These are phyloP conservation scores for Lipophrys pholis DNA, from an alignment of 2,113 vertebrate genomes.

Conservation along the genomic window DNA sequence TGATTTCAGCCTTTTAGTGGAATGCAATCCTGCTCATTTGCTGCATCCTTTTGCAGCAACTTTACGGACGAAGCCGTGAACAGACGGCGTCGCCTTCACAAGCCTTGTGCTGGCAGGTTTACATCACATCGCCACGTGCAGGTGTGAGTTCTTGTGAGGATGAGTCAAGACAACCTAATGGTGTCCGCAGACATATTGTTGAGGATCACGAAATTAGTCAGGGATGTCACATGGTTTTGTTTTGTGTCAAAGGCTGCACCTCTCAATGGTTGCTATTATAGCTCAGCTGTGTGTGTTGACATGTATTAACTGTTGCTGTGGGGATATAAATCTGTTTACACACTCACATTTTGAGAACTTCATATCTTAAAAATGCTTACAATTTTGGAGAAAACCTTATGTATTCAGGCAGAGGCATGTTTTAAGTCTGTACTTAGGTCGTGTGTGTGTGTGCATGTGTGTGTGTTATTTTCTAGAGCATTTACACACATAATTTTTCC, in stretches of 20 bases:
- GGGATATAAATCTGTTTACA: no score
- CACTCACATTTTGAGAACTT: no score
- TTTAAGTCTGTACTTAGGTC: no score
- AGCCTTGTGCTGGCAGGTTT: constrained; percentile 13
- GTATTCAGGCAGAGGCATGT: no score
- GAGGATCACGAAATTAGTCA: constrained; percentile 3
- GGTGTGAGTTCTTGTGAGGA: constrained; percentile 18
- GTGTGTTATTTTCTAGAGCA: no score
- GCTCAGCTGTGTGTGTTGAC: constrained; percentile 10
- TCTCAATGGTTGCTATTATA: no score
- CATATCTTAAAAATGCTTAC: background rate
- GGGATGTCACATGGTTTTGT: background rate
- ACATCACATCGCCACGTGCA: constrained; percentile 3
- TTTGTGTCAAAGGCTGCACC: background rate
- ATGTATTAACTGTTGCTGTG: no score
- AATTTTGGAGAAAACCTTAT: no score
- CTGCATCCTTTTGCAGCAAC: constrained; percentile 7
- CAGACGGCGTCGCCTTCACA: background rate
- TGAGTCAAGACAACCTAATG: constrained; percentile 9
- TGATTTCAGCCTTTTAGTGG: background rate
- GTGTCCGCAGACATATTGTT: background rate
- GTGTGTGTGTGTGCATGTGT: no score
- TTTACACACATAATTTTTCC: background rate
- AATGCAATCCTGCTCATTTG: constrained; percentile 16
- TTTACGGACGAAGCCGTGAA: constrained; percentile 1